Base-by-base conservation (phyloP, 2,797 vertebrate species). In the Pagetopsis macropterus region DNA sequence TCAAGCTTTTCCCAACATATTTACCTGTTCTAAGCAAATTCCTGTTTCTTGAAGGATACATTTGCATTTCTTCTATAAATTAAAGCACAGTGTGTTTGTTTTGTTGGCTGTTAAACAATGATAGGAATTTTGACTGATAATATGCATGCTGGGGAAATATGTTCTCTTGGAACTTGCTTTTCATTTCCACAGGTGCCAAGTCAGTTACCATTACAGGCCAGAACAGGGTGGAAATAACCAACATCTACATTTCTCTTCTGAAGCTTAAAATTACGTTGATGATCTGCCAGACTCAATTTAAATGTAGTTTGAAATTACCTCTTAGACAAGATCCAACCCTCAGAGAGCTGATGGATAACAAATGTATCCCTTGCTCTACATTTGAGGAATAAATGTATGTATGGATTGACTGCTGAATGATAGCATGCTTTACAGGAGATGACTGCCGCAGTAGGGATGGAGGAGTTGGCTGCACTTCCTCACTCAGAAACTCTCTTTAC, bases 401-500 rank as follows among this genome's bases (percentile, higher is more conserved):
- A 27, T 9, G 40, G 45, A 51, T 23, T 41, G 61, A 65, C 21
- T 73, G 33, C 65, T 58, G 60, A 66, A 72, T 45, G 59, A 59
- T 45, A n/a, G 41, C 19, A 4, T 65, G 23, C 16, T 10, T 71
- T 43, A 55, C n/a, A 15, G 56, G n/a, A 50, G 19, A 48, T 15
- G 37, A 48, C 58, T 59, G 57, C 27, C 44, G 8, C 33, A 14
- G 44, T 17, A 44, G 27, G 54, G 72, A 62, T 15, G n/a, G 61
- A 73, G 45, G 70, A 45, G 57, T 45, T 60, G 65, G 56, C 67
- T 41, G 13, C 66, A 81, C 55, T 69, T 56, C 37, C 21, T 2
- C 3, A 19, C 58, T 78, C 85, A 79, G 60, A 66, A 72, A 41
- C 72, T 75, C 70, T 79, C 81, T 72, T 84, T 66, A 75, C 67